Evolutionary conservation across 2,888 invertebrate genomes (phyloP).

Genomic region (Eupithecia subumbrata): DNA sequence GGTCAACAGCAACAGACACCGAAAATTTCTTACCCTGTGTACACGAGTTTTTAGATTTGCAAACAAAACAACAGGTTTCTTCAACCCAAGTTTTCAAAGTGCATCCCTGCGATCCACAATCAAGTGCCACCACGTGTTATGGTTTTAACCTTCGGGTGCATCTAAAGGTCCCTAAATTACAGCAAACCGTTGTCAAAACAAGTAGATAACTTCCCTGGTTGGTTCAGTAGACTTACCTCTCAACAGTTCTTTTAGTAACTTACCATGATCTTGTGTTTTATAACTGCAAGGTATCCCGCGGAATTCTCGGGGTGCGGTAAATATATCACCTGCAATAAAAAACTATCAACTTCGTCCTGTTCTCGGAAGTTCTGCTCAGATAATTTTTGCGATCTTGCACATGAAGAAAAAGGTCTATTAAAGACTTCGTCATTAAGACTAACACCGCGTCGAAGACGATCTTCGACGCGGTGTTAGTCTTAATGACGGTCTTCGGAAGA

Average conservation of each 20-base stretch:
- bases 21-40: background rate
- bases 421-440: too few species aligned
- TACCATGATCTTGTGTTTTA: slow-evolving; percentile 74
- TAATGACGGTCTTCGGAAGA: too few species aligned
- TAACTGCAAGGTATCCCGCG: slow-evolving; percentile 55
- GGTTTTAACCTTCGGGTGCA: too few species aligned
- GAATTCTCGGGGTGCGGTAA: slow-evolving; percentile 56
- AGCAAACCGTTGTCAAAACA: background rate
- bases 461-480: background rate
- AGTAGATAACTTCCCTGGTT: background rate
- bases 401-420: background rate
- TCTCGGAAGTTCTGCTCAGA: background rate
- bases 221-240: background rate
- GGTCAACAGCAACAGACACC: background rate
- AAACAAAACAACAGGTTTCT: background rate
- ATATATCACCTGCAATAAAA: slow-evolving; percentile 62
- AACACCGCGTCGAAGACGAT: too few species aligned
- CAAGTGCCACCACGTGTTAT: too few species aligned
- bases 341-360: background rate
- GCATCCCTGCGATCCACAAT: background rate
- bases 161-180: background rate
- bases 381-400: background rate
- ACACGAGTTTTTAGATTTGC: background rate
- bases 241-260: slow-evolving; percentile 21
- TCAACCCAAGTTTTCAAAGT: background rate